Percentiles rank a stretch among this genome's conserved stretches.
These are phyloP conservation scores for Patella caerulea DNA, from an alignment of 2,888 invertebrate species.

Conservation along the genomic window DNA sequence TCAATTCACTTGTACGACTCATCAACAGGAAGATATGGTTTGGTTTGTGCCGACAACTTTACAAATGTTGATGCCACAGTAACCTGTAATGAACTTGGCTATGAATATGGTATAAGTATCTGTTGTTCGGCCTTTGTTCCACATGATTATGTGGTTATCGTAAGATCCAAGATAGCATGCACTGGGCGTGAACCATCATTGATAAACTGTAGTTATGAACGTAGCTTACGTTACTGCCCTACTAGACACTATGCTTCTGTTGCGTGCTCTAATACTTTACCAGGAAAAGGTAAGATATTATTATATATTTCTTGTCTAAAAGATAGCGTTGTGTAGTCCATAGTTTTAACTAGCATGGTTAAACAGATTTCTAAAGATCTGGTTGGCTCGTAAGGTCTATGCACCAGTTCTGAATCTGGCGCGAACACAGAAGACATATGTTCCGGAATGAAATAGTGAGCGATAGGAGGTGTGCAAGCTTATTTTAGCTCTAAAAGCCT, in stretches of 20 bases:
- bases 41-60: slow-evolving; percentile 55
- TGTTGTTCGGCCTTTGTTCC: slow-evolving; percentile 51
- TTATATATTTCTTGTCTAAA: too few species aligned
- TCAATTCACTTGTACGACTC: slow-evolving; percentile 49
- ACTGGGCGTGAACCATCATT: slow-evolving; percentile 45
- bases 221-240: slow-evolving; percentile 43
- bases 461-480: too few species aligned
- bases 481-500: too few species aligned
- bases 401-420: too few species aligned
- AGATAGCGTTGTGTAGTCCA: too few species aligned
- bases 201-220: slow-evolving; percentile 43
- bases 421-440: too few species aligned
- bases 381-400: too few species aligned
- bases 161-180: slow-evolving; percentile 45
- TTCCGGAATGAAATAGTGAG: too few species aligned
- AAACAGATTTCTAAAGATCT: too few species aligned
- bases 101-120: slow-evolving; percentile 53
- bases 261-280: slow-evolving; percentile 51
- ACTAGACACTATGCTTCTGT: slow-evolving; percentile 57
- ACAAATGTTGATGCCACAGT: slow-evolving; percentile 51
- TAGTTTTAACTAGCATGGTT: too few species aligned
- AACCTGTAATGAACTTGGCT: slow-evolving; percentile 46
- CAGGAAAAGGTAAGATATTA: slow-evolving; percentile 44
- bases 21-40: slow-evolving; percentile 37
- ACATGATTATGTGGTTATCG: slow-evolving; percentile 33